Evolutionary conservation across 1,140 invertebrate species (phyloP).

Genomic region (Drosophila oshimai): DNA sequence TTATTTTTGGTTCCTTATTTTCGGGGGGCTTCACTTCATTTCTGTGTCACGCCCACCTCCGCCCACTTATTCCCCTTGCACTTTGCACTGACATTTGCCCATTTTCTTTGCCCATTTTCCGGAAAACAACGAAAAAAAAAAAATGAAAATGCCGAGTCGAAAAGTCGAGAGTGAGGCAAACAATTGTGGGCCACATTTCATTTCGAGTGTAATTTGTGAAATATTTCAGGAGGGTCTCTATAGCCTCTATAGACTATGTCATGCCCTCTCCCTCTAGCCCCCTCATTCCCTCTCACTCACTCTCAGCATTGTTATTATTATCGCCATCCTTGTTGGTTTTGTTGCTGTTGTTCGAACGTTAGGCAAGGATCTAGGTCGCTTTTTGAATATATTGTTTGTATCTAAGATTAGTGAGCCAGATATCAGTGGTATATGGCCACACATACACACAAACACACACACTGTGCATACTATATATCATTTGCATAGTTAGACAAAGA

Average conservation of each 20-base stretch:
- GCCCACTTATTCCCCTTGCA: neutral
- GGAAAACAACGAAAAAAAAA: conserved; percentile 5
- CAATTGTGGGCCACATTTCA: conserved; percentile 54
- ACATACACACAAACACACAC: conserved; percentile 36
- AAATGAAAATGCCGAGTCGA: neutral
- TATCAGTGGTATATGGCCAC: conserved; percentile 73
- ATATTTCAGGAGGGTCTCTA: conserved; percentile 50
- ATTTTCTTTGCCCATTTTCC: neutral
- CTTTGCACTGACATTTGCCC: conserved; percentile 25
- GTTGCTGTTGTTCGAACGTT: conserved; percentile 40
- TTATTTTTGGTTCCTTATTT: neutral
- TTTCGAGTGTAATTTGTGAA: conserved; percentile 65
- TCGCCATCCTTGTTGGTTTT: conserved; percentile 49
- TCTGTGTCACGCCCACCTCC: neutral
- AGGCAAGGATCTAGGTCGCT: conserved; percentile 73
- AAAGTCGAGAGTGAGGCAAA: conserved; percentile 9
- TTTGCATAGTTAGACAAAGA: conserved; percentile 40
- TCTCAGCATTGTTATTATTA: conserved; percentile 68
- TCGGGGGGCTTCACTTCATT: neutral
- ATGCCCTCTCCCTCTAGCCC: conserved; percentile 5
- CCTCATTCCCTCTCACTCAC: neutral
- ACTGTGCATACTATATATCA: conserved; percentile 27
- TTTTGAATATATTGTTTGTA: conserved; percentile 80
- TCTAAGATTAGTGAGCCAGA: conserved; percentile 69
- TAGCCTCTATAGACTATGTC: too few relatives aligned